Base-by-base conservation (phyloP, 1,140 invertebrate genomes). In the Temnothorax longispinosus region DNA sequence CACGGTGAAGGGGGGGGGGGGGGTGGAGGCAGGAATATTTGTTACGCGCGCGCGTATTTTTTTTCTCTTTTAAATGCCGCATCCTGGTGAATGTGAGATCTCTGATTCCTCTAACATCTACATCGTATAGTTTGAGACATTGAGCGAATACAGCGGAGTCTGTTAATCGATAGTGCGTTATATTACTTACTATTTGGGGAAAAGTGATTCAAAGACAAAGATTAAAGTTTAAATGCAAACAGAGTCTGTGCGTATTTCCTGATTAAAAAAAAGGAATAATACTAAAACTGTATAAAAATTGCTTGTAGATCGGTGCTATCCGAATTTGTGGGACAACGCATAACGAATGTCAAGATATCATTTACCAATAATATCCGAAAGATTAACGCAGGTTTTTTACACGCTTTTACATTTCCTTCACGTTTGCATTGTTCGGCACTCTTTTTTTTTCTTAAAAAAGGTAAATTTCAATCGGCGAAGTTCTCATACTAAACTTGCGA, bases 121-220 rank as follows among this genome's bases (percentile, higher is more conserved):
- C 44, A 38, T 84, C 67, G 13, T 75, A 75, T 47, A 50, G 54
- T 75, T 74, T 62, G 54, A 84, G 54, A 84, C 80, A 84, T 84
- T 84, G 80, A 84, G 80, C 80, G 80, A 84, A 75, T 84, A 75
- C 44, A 84, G 44, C 38, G 80, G 69, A 82, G 18, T 75, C 35
- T 35, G 54, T 84, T 75, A 75, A 75, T 84, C 80, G 54, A 84
- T 84, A 75, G 54, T 84, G 80, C 41, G n/a, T 60, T 60, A 75
- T 50, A 74, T 74, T 84, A 84, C 18, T 81, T 82, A 74, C 54
- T 84, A 84, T 84, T 60, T 75, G 54, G 80, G 80, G 60, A 75
- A 44, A 84, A 60, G 69, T 84, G 69, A 71, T 69, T 54, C 27
- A 58, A 82, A 21, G 44, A 65, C 27, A 72, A 82, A 35, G 44